Evolutionary conservation across 2,888 invertebrate species (phyloP).

Genomic region (Eilema caniola): DNA sequence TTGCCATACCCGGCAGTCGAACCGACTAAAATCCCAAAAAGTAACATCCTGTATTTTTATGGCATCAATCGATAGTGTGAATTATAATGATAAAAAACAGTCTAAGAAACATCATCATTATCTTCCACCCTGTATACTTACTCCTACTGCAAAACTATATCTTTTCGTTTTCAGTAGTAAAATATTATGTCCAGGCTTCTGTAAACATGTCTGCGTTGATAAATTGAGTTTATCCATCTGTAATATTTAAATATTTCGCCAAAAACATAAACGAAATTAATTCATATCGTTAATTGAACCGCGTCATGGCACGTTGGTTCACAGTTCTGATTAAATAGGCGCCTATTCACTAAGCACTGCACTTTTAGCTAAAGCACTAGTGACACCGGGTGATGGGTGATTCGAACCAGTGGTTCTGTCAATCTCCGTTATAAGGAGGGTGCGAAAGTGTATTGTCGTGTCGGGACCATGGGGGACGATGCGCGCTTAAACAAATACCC

Average conservation of each 20-base stretch:
- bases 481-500: constrained; percentile 46
- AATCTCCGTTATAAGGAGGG: constrained; percentile 56
- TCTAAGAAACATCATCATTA: too few relatives aligned
- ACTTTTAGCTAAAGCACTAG: constrained; percentile 43
- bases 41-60: too few relatives aligned
- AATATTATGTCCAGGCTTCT: too few relatives aligned
- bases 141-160: too few relatives aligned
- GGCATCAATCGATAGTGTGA: too few relatives aligned
- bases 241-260: neutral
- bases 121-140: too few relatives aligned
- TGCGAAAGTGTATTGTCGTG: constrained; percentile 71
- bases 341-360: constrained; percentile 25
- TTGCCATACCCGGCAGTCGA: too few relatives aligned
- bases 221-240: too few relatives aligned
- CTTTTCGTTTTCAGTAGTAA: too few relatives aligned
- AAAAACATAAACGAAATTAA: constrained; percentile 3
- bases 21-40: too few relatives aligned
- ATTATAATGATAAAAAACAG: too few relatives aligned
- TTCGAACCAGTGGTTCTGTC: constrained; percentile 55
- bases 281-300: constrained; percentile 25
- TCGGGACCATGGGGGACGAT: constrained; percentile 55
- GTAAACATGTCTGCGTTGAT: too few relatives aligned
- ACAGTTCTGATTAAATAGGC: constrained; percentile 35
- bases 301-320: constrained; percentile 13
- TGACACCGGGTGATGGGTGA: constrained; percentile 38